A percentile compares a stretch with the other conserved stretches of the same genome.
Conservation (phyloP, 2,113 vertebrate species). For the Hassar affinis region DNA sequence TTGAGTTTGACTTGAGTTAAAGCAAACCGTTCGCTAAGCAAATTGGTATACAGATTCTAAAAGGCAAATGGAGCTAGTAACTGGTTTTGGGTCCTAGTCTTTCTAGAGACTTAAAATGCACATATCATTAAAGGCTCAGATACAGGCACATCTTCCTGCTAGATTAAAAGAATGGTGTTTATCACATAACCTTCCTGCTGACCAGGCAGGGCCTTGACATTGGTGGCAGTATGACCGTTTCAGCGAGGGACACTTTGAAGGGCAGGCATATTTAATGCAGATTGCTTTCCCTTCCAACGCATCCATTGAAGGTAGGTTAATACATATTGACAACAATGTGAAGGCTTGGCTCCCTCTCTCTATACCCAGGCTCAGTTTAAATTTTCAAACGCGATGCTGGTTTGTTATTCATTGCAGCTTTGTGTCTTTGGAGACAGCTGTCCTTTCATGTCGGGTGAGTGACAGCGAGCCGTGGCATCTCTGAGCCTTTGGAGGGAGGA, state of each 20-base stretch:
- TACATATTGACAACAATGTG: conserved; percentile 43
- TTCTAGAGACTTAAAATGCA: conserved; percentile 29
- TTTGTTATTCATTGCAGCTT: conserved; percentile 49
- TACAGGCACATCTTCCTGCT: conserved; percentile 23
- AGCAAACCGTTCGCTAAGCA: background rate
- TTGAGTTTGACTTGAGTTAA: background rate
- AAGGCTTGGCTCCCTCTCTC: conserved; percentile 14
- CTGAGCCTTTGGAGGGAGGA: conserved; percentile 1
- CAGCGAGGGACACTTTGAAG: conserved; percentile 38
- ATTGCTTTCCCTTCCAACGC: conserved; percentile 35
- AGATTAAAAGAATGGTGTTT: conserved; percentile 44
- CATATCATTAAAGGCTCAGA: conserved; percentile 23
- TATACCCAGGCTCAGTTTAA: conserved; percentile 17
- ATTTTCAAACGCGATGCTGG: conserved; percentile 31
- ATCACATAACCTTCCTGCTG: conserved; percentile 52
- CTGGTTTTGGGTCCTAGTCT: background rate
- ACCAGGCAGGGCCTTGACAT: conserved; percentile 28
- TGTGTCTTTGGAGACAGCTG: conserved; percentile 54
- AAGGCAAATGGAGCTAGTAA: background rate
- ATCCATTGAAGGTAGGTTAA: conserved; percentile 38
- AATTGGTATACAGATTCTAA: background rate
- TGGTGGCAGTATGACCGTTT: conserved; percentile 18
- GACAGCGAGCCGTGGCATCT: conserved; percentile 39
- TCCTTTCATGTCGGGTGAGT: conserved; percentile 53
- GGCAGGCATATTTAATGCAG: conserved; percentile 48